Evolutionary conservation across 2,888 invertebrate genomes (phyloP).

Genomic region (Punctoribates punctum): DNA sequence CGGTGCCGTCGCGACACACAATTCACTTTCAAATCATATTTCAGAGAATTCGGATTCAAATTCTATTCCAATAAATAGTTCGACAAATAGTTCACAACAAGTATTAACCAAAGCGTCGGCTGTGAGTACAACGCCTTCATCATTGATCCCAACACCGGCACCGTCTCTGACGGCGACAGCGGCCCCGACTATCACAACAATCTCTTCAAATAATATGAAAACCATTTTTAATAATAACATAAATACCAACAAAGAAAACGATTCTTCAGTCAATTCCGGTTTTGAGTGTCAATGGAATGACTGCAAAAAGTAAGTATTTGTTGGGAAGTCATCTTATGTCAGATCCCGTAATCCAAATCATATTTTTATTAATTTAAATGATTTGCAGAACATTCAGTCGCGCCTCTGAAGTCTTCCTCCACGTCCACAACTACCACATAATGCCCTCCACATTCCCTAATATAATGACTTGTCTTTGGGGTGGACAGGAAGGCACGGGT

Average conservation of each 20-base stretch:
- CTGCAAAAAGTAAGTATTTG: constrained; percentile 45
- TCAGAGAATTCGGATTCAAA: constrained; percentile 1
- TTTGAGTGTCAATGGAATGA: constrained; percentile 49
- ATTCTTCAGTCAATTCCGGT: neutral
- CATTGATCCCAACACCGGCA: too few relatives aligned
- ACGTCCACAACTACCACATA: constrained; percentile 74
- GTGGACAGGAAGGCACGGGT: constrained; percentile 53
- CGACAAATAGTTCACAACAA: neutral
- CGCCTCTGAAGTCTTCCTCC: constrained; percentile 66
- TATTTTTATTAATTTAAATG: neutral
- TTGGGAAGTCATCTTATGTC: too few relatives aligned
- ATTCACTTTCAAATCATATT: constrained; percentile 15
- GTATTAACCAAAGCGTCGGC: constrained; percentile 32
- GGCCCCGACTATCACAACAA: constrained; percentile 34
- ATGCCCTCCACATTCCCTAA: constrained; percentile 52
- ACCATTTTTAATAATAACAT: constrained; percentile 30
- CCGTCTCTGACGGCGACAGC: too few relatives aligned
- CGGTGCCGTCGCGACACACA: neutral
- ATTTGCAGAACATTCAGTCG: constrained; percentile 53
- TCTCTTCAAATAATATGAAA: constrained; percentile 28
- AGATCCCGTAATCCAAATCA: too few relatives aligned
- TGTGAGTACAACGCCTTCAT: constrained; percentile 24
- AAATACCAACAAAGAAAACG: constrained; percentile 4
- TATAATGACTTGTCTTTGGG: constrained; percentile 83
- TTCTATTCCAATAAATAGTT: constrained; percentile 2